A percentile compares a stretch with the other conserved stretches of the same genome.
These are phyloP conservation scores for Silurus aristotelis DNA, from an alignment of 2,797 vertebrate genomes.

Conservation along the genomic window DNA sequence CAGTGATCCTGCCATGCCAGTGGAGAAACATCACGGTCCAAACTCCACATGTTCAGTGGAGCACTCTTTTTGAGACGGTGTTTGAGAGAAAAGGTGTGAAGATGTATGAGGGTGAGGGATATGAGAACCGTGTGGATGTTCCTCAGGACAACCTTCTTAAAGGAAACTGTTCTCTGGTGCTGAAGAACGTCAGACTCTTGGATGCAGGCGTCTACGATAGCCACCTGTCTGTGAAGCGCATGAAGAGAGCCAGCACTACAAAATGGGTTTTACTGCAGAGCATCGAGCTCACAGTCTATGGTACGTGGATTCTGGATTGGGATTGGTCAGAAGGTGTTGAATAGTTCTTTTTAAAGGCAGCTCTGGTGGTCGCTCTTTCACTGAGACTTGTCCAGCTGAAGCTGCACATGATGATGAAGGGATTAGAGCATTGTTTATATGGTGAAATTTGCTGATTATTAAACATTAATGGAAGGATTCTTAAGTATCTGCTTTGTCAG, in stretches of 20 bases:
- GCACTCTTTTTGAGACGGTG: background rate
- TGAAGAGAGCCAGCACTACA: background rate
- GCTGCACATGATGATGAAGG: background rate
- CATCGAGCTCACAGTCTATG: background rate
- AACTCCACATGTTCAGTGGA: background rate
- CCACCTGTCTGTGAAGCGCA: background rate
- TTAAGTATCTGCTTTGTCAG: background rate
- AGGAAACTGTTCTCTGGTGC: constrained; percentile 18
- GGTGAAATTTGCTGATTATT: background rate
- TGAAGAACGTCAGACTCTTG: background rate
- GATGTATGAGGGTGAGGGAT: constrained; percentile 6
- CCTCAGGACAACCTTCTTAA: constrained; percentile 7
- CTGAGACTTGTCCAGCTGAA: too few relatives aligned
- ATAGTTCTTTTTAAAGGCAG: too few relatives aligned
- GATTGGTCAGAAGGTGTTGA: background rate
- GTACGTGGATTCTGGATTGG: background rate
- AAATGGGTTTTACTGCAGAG: background rate
- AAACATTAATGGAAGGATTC: background rate
- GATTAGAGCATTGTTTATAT: background rate
- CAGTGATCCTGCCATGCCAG: constrained; percentile 6
- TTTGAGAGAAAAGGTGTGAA: constrained; percentile 10
- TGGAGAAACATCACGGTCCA: background rate
- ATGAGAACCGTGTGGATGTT: constrained; percentile 25
- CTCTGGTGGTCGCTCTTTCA: background rate
- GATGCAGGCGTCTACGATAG: background rate